These are phyloP conservation scores for Laticauda laticaudata DNA, from an alignment of 2,113 vertebrate genomes.

Conservation along the genomic window DNA sequence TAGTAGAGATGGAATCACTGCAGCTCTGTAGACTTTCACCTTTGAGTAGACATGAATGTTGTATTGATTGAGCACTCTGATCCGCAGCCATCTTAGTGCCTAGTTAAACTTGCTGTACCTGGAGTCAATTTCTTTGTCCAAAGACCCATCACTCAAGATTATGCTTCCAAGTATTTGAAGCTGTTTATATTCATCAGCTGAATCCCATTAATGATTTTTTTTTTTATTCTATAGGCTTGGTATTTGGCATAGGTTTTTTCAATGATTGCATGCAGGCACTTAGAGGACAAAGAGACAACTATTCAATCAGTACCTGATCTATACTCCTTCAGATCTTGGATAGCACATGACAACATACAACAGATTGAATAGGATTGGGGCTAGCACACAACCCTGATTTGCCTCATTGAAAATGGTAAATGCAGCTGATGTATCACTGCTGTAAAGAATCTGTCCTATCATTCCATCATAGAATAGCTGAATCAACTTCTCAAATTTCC, in stretches of 20 bases:
- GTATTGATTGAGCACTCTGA: neutral
- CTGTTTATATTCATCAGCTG: neutral
- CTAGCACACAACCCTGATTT: neutral
- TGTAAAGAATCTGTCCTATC: neutral
- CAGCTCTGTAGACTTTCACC: neutral
- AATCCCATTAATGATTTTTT: neutral
- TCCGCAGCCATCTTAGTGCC: neutral
- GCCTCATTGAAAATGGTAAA: neutral
- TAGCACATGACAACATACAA: neutral
- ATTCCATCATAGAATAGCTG: neutral
- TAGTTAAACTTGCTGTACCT: neutral
- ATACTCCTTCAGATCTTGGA: neutral
- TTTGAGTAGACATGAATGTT: neutral
- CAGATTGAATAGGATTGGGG: neutral
- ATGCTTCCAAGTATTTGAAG: neutral
- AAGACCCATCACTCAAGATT: neutral
- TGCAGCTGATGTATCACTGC: neutral
- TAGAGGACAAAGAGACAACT: neutral
- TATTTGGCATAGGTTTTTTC: neutral
- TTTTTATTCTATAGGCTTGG: neutral
- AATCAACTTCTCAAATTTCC: neutral
- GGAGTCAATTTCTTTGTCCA: neutral
- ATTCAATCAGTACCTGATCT: neutral
- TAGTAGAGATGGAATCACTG: neutral
- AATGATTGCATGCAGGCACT: neutral